phyloP scores from a whole-genome alignment of 2,113 vertebrate species.

The Psettodes erumei region DNA sequence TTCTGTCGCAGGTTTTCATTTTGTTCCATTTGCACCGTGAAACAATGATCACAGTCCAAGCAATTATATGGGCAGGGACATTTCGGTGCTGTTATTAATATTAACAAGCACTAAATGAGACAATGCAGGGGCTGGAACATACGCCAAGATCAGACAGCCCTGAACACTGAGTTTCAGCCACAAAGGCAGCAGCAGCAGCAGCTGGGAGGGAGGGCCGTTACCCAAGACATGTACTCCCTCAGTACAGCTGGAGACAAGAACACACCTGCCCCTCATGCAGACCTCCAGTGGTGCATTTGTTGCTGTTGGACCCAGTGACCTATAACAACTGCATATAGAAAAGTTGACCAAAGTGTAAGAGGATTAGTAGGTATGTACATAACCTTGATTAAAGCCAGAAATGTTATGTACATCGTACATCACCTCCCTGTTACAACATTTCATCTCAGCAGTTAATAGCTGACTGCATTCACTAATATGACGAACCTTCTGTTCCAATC shows the following conservation, averaged over 20 bases:
- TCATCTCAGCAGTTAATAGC: neutral
- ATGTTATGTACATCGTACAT: neutral
- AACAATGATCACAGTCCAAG: neutral
- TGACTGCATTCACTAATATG: neutral
- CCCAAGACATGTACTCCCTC: constrained; percentile 26
- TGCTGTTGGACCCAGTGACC: constrained; percentile 38
- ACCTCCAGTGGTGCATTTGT: constrained; percentile 11
- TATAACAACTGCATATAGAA: constrained; percentile 17
- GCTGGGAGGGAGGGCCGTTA: constrained; percentile 29
- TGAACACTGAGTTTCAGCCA: constrained; percentile 48
- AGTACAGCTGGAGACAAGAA: constrained; percentile 44
- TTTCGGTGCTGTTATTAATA: constrained; percentile 24
- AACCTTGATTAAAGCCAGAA: neutral
- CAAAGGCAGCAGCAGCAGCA: neutral
- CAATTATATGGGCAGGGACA: constrained; percentile 19
- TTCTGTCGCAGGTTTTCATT: neutral
- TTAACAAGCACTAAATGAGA: constrained; percentile 31
- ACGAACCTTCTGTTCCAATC: neutral
- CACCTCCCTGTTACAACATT: too few relatives aligned
- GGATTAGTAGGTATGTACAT: constrained; percentile 4
- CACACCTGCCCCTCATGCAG: constrained; percentile 36
- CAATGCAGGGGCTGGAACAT: constrained; percentile 39
- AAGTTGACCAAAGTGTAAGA: neutral
- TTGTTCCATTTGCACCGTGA: neutral
- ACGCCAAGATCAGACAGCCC: constrained; percentile 14